A percentile compares a stretch with the other conserved stretches of the same genome.
phyloP scores from a whole-genome alignment of 2,888 invertebrate species.

The Diarsia mendica region DNA sequence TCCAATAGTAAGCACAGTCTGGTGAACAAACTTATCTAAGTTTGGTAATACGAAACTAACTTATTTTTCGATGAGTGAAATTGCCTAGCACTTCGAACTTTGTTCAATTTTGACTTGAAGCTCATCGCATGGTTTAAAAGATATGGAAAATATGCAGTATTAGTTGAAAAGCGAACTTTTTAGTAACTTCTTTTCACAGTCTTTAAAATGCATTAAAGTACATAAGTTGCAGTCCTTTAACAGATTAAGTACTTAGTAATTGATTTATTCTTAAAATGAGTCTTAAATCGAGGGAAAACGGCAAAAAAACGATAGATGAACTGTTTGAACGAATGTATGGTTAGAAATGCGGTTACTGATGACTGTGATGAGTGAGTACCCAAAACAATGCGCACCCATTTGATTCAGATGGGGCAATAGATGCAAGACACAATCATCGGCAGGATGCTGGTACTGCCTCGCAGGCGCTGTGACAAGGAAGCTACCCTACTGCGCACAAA shows the following conservation, averaged over 20 bases:
- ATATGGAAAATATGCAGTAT: neutral
- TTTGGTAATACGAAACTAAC: conserved; percentile 50
- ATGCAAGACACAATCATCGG: too few relatives aligned
- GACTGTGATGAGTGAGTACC: too few relatives aligned
- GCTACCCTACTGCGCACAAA: too few relatives aligned
- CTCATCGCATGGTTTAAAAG: neutral
- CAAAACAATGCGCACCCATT: too few relatives aligned
- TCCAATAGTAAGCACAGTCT: conserved; percentile 35
- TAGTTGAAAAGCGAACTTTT: neutral
- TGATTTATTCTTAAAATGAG: too few relatives aligned
- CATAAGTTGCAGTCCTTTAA: neutral
- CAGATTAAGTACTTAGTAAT: too few relatives aligned
- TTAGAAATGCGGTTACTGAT: neutral
- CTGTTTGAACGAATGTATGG: neutral
- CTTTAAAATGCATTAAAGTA: neutral
- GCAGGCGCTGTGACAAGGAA: too few relatives aligned
- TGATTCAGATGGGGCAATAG: too few relatives aligned
- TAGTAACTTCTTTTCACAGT: neutral
- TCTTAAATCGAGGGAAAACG: neutral
- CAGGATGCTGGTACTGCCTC: too few relatives aligned
- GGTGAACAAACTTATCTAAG: conserved; percentile 55
- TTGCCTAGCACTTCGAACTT: conserved; percentile 22
- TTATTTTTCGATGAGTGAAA: conserved; percentile 54
- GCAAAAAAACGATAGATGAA: neutral
- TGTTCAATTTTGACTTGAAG: neutral